Evolutionary conservation across 2,113 vertebrate genomes (phyloP), one percentile per base, ranked within the genome.

Genomic region (Erythrocercus mccallii): DNA sequence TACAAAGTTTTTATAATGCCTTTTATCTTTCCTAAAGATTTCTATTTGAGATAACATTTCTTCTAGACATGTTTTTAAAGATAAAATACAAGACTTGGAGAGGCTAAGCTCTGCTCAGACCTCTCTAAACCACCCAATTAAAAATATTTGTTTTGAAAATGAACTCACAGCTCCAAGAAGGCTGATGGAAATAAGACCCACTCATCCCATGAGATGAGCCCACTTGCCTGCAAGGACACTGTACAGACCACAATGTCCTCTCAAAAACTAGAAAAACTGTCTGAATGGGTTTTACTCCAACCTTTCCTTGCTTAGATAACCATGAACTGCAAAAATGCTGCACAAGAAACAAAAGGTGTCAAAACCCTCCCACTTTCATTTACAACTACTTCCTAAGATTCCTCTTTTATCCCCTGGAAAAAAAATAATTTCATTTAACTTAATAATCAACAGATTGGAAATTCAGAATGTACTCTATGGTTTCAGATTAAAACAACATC

Each of bases 311-410:
- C 35, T 47, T 78, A 58, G 69, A 38, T 30, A 58, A 37, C 31
- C 9, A 73, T 1, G 9, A 72, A 62, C 35, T 60, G 16, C 51
- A 58, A 12, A 80, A 68, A 53, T 50, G 10, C 28, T 62, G 57
- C n/a, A 65, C 1, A 2, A 88, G 47, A 79, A 85, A 73, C 4
- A 53, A 35, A 91, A 91, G 15, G 20, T 56, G 14, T 11, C 40
- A 35, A 60, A 28, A 8, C 0, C 0, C 5, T 12, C 1, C 3
- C 11, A 11, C 47, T 30, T 72, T 8, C 6, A 37, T 28, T 66
- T 77, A 27, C 68, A 86, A 15, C 20, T 57, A 37, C 25, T 24
- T n/a, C 10, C n/a, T 51, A 83, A 65, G 13, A 8, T 6, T 27
- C 31, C 6, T 12, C 11, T 86, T 56, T 18, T 0, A 58, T 90